phyloP scores from a whole-genome alignment of 2,888 invertebrate species.

The Nycteola revayana region DNA sequence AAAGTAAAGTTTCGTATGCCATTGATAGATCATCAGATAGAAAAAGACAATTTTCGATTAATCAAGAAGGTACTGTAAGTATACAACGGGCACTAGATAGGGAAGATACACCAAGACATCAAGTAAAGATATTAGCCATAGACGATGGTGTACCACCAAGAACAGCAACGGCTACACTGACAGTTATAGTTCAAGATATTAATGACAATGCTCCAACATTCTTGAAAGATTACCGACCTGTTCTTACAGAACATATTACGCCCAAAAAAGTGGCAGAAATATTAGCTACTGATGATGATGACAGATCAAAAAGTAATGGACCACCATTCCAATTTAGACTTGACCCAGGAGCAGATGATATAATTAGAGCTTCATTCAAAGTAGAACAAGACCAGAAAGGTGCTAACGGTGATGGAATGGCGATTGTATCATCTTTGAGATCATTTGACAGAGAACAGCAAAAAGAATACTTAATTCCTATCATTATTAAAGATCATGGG shows the following conservation, averaged over 20 bases:
- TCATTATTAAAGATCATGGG: conserved; percentile 98
- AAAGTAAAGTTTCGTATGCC: conserved; percentile 94
- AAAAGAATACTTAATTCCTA: conserved; percentile 97
- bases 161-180: conserved; percentile 95
- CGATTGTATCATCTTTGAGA: conserved; percentile 95
- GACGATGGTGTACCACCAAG: conserved; percentile 96
- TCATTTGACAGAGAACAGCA: conserved; percentile 97
- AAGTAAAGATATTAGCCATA: conserved; percentile 97
- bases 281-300: conserved; percentile 96
- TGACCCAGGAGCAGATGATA: conserved; percentile 96
- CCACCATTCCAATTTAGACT: conserved; percentile 97
- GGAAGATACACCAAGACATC: conserved; percentile 97
- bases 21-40: conserved; percentile 96
- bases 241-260: conserved; percentile 95
- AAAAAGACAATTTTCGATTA: conserved; percentile 96
- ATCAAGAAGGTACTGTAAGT: conserved; percentile 96
- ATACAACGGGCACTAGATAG: conserved; percentile 96
- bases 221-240: conserved; percentile 95
- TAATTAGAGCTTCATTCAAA: conserved; percentile 96
- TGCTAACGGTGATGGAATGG: conserved; percentile 98
- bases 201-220: conserved; percentile 98
- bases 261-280: conserved; percentile 96
- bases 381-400: conserved; percentile 99
- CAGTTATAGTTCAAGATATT: conserved; percentile 96
- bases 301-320: conserved; percentile 96